Evolutionary conservation across 2,888 invertebrate genomes (phyloP), one percentile per base, ranked within the genome.

Genomic region (Augochlorella aurata): DNA sequence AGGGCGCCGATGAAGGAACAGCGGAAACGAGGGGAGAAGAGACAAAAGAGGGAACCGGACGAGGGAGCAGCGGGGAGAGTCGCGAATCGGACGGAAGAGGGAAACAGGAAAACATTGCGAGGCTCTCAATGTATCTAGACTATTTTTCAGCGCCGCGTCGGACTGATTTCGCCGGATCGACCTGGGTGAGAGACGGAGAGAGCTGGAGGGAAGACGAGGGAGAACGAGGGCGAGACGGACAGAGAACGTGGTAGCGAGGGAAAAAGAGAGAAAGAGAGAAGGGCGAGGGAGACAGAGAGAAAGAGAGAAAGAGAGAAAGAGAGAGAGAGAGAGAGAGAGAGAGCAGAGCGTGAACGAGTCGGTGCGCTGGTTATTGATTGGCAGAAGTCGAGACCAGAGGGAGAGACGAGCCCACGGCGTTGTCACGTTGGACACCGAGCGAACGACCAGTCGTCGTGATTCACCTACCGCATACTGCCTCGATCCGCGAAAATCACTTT

Each of bases 331-430:
- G 77, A 58, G 68, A 74, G 75, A 61, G n/a, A 77, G 71, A 82
- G 78, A 73, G 68, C 29, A 66, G 76, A 78, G 85, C 71, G 81
- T 76, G 80, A 86, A 80, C 82, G 88, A 87, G 89, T 88, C 82
- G 89, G 88, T 87, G 88, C 88, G 88, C 88, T 84, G 89, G 90
- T 90, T 90, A 90, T 90, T 90, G 90, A 90, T 90, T 90, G 89
- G 90, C 88, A 87, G 79, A 82, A 85, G 87, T 84, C 79, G 83
- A 83, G 86, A 86, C 84, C 87, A 86, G 83, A 85, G 85, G 82
- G 85, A 88, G 87, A 88, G 87, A 84, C 87, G 80, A 81, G 80
- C 78, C 81, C 84, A 83, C 82, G 18, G 83, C 85, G 80, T 81
- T 88, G 85, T 88, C 85, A 84, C 85, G 86, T 81, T 82, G 84